Evolutionary conservation across 2,797 vertebrate species (phyloP), one percentile per base, ranked within the genome.

Genomic region (Acrocephalus scirpaceus): DNA sequence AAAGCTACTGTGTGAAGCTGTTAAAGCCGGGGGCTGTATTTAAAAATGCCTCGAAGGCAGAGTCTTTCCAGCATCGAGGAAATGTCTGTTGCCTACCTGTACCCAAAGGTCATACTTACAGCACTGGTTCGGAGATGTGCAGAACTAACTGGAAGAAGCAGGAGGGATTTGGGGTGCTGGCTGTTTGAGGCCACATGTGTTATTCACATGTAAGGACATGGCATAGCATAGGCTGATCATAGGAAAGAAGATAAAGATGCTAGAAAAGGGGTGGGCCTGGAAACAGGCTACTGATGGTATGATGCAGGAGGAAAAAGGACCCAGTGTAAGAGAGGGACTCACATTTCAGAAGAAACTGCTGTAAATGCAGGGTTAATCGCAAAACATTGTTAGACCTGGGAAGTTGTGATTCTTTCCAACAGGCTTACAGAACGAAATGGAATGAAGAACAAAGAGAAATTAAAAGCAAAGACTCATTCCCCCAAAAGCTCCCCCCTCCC

Each of bases 381-480:
- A 97, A 96, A 86, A 94, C 89, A 72, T 60, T 62, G 74, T 82
- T 91, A 94, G 93, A 96, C 66, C 53, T 91, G 91, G 74, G 67
- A 96, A 96, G 78, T 44, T 67, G 29, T 25, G 45, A 58, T 82
- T 70, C 86, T 92, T 95, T 93, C 85, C 90, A 95, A 91, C 61
- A 96, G 56, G 85, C 92, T 95, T 96, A 97, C 88, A 92, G 94
- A 97, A 97, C 11, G 6, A 95, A 97, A 97, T 66, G 80, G 86
- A 96, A 97, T 65, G 90, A 88, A 94, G 93, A 97, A 96, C 95
- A 92, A 90, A 92, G 92, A 98, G 90, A 97, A 98, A 96, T 87
- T 42, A 97, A 97, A 97, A 97, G 96, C 97, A 97, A 97, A 98
- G 97, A 94, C 91, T 97, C 94, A 51, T 92, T 97, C 92, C 97